Evolutionary conservation across 2,113 vertebrate genomes (phyloP), one percentile per base, ranked within the genome.

Genomic region (Pygoscelis adeliae): DNA sequence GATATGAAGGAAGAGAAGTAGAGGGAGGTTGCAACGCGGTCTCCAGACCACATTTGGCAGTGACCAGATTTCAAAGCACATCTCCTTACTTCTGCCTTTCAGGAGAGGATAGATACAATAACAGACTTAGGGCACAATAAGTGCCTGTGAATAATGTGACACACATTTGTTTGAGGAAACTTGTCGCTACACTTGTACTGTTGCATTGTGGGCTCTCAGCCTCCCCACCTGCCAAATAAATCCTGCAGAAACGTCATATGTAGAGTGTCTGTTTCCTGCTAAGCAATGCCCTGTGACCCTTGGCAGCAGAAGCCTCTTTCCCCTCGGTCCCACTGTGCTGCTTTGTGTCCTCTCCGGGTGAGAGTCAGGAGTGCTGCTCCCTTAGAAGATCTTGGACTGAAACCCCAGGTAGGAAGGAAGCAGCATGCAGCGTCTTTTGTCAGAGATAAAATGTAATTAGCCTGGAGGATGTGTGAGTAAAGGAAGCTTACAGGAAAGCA

Each of bases 361-460:
- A 55, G 20, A 62, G 56, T 80, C 58, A 59, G 87, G 84, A 84
- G 49, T 36, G 40, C 63, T 58, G 11, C 50, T 92, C 52, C 70
- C 69, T 89, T 83, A 84, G 69, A 87, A 53, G 56, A 25, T 89
- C 87, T 84, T 94, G 65, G 81, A 87, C 83, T 71, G 91, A 95
- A 95, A 44, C 25, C 32, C 53, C 83, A 92, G 76, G 89, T 94
- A 91, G 96, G 97, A 96, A 98, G 97, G 98, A 98, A 98, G 70
- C 62, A 6, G 44, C 18, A 9, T 15, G 32, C 84, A 82, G 42
- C 42, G 61, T 96, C 92, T 96, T 97, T 98, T 97, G 95, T 96
- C 83, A 89, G 78, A 98, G 96, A 97, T 96, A 97, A 98, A 95
- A 93, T 58, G 85, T 88, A 96, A 98, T 95, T 93, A 97, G 62